A percentile compares a stretch with the other conserved stretches of the same genome.
Conservation (phyloP, 2,113 vertebrate genomes). For the Dicerorhinus sumatrensis region DNA sequence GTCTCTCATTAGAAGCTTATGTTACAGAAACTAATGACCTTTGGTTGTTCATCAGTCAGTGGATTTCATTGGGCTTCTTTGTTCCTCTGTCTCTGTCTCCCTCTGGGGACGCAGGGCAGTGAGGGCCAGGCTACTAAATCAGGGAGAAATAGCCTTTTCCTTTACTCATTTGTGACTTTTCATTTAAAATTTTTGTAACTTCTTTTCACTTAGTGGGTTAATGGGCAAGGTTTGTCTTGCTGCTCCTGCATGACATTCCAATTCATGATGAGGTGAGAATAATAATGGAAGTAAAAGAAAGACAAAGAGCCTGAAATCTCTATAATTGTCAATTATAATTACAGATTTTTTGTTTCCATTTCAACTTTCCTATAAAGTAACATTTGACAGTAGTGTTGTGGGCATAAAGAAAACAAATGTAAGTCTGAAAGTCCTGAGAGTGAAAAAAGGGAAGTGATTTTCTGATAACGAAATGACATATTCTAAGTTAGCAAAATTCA, state of each 20-base stretch:
- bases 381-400: not conserved
- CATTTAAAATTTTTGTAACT: not conserved
- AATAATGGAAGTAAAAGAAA: not conserved
- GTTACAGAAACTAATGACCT: not conserved
- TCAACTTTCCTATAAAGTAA: slow-evolving; percentile 41
- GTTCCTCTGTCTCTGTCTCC: not conserved
- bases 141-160: not conserved
- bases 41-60: not conserved
- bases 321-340: not conserved
- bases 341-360: not conserved
- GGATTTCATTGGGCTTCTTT: not conserved
- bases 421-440: not conserved
- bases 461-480: not conserved
- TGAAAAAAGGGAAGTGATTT: not conserved
- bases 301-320: not conserved
- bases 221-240: not conserved
- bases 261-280: not conserved
- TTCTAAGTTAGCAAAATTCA: not conserved
- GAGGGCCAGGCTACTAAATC: not conserved
- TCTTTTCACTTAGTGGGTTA: not conserved
- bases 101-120: not conserved
- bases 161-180: not conserved
- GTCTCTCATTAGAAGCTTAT: not conserved
- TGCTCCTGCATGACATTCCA: not conserved
- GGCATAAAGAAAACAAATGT: not conserved